phyloP scores from a whole-genome alignment of 1,140 invertebrate species.

The Mercenaria mercenaria region DNA sequence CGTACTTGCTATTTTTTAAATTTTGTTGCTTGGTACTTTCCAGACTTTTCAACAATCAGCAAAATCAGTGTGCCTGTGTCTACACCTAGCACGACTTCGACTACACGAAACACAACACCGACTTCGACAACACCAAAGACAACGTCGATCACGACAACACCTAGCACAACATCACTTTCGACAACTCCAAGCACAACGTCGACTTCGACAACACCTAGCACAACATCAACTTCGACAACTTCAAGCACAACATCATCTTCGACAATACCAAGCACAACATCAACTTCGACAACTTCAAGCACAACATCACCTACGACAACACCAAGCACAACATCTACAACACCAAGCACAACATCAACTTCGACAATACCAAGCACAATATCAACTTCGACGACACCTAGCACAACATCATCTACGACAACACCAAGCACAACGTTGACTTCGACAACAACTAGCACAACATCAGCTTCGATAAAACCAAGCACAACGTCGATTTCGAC shows the following conservation, averaged over 20 bases:
- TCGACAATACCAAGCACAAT: background rate
- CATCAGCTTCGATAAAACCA: background rate
- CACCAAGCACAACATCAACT: background rate
- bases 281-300: background rate
- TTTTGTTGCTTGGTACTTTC: too few species aligned
- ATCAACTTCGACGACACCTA: background rate
- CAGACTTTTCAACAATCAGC: too few species aligned
- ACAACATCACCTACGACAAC: conserved; percentile 16
- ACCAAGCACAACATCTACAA: background rate
- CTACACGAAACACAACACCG: background rate
- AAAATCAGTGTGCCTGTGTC: too few species aligned
- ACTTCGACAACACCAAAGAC: background rate
- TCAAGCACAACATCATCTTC: background rate
- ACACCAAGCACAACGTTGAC: background rate
- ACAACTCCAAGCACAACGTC: background rate
- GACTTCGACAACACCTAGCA: background rate
- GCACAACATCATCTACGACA: background rate
- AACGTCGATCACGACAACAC: background rate
- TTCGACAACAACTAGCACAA: background rate
- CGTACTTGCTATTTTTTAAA: too few species aligned
- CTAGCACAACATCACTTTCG: background rate
- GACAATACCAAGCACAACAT: background rate
- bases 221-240: background rate
- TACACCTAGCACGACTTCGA: background rate
- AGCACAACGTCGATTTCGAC: conserved; percentile 13